phyloP scores from a whole-genome alignment of 2,888 invertebrate species.

The Drosophila monieri region DNA sequence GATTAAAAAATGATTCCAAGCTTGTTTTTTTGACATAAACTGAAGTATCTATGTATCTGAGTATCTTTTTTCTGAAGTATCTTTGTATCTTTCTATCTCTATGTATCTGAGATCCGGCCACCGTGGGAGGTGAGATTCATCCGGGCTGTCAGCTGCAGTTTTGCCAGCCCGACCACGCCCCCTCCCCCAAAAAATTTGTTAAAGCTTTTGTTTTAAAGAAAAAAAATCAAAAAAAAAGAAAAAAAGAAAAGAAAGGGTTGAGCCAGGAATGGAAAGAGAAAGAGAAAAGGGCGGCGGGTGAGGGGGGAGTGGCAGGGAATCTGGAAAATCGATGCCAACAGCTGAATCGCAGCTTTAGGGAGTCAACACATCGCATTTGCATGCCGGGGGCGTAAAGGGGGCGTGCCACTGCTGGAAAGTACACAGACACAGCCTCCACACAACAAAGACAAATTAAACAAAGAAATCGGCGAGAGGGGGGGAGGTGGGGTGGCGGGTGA shows the following conservation, averaged over 20 bases:
- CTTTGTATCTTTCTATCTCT: neutral
- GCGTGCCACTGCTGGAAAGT: slow-evolving; percentile 8
- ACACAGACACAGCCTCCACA: slow-evolving; percentile 42
- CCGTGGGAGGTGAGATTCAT: slow-evolving; percentile 8
- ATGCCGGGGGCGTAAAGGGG: slow-evolving; percentile 15
- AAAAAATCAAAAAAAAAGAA: neutral
- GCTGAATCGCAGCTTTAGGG: slow-evolving; percentile 38
- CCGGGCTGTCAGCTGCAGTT: slow-evolving; percentile 24
- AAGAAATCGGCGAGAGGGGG: slow-evolving; percentile 55
- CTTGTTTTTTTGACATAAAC: neutral
- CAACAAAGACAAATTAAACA: slow-evolving; percentile 75
- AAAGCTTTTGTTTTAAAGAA: slow-evolving; percentile 6
- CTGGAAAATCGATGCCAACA: slow-evolving; percentile 45
- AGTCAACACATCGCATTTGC: slow-evolving; percentile 27
- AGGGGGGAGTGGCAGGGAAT: neutral
- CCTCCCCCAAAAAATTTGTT: neutral
- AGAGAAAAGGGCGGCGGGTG: neutral
- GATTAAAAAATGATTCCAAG: neutral
- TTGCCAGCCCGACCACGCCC: neutral
- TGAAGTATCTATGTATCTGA: neutral
- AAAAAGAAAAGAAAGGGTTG: slow-evolving; percentile 13
- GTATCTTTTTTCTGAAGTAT: neutral
- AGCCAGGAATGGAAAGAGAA: slow-evolving; percentile 6
- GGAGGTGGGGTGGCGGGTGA: neutral
- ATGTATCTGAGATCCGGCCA: slow-evolving; percentile 10